Evolutionary conservation across 2,888 invertebrate species (phyloP).

Genomic region (Polyommatus icarus): DNA sequence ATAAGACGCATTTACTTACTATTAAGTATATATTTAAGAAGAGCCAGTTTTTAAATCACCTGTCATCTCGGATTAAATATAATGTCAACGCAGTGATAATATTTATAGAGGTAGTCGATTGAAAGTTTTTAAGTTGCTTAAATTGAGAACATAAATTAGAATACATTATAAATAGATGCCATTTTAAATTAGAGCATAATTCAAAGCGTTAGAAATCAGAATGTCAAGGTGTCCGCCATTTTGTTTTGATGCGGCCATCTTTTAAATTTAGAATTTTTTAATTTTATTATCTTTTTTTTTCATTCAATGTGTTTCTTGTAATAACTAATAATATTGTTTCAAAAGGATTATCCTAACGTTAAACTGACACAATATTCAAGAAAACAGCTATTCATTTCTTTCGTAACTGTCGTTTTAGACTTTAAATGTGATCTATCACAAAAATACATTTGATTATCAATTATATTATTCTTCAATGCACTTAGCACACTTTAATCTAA

Average conservation of each 20-base stretch:
- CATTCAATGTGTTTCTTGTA: no score
- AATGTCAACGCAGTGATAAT: conserved; percentile 3
- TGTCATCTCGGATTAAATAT: not conserved
- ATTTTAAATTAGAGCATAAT: not conserved
- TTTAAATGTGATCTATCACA: not conserved
- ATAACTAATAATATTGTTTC: not conserved
- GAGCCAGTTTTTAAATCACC: not conserved
- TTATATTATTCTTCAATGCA: not conserved
- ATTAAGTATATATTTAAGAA: not conserved
- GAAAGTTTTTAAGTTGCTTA: not conserved
- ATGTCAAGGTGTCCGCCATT: not conserved
- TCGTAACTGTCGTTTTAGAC: not conserved
- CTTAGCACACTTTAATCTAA: not conserved
- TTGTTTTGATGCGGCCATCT: not conserved
- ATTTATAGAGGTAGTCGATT: not conserved
- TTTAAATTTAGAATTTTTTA: not conserved
- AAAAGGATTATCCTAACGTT: not conserved
- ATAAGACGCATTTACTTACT: conserved; percentile 2
- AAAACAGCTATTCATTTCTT: not conserved
- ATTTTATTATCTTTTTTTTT: no score
- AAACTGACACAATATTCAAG: not conserved
- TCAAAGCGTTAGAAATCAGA: not conserved
- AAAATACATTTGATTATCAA: not conserved
- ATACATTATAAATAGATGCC: not conserved
- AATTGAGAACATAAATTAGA: conserved; percentile 5